These are phyloP conservation scores for Drosophila navojoa DNA, from an alignment of 1,140 invertebrate species.

Conservation along the genomic window DNA sequence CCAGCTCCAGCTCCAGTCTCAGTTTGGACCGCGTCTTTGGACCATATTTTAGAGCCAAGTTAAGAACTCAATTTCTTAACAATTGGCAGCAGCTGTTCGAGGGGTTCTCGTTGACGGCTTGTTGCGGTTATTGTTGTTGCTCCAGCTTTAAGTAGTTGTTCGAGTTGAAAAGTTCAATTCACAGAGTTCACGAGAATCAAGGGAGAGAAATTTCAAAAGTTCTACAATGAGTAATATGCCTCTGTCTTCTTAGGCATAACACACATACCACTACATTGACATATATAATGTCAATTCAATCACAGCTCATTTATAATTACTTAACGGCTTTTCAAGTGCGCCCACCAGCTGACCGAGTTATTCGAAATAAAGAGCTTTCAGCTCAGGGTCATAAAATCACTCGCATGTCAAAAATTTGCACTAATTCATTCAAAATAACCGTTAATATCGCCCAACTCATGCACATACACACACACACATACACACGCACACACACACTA, in stretches of 20 bases:
- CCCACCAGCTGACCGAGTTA: conserved; percentile 26
- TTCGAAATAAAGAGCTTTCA: conserved; percentile 23
- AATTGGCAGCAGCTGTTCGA: conserved; percentile 45
- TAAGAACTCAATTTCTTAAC: conserved; percentile 69
- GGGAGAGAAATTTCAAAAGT: not conserved
- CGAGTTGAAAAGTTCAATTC: conserved; percentile 61
- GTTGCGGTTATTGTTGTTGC: conserved; percentile 26
- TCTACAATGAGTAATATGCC: no score
- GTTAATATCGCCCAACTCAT: conserved; percentile 51
- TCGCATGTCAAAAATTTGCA: conserved; percentile 75
- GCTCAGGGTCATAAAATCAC: conserved; percentile 63
- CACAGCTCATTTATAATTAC: conserved; percentile 11
- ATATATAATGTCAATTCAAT: conserved; percentile 12
- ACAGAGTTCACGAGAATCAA: conserved; percentile 49
- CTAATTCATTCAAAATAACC: conserved; percentile 68
- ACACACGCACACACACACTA: not conserved
- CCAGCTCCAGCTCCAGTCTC: conserved; percentile 22
- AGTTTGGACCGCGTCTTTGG: conserved; percentile 1
- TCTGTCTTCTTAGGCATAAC: no score
- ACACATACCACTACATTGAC: no score
- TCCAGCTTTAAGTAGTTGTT: conserved; percentile 43
- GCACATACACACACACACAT: not conserved
- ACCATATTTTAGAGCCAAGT: conserved; percentile 28
- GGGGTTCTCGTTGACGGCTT: conserved; percentile 36
- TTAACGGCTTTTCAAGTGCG: conserved; percentile 44